Evolutionary conservation across 2,797 vertebrate genomes (phyloP), one percentile per base, ranked within the genome.

Genomic region (Ataeniobius toweri): DNA sequence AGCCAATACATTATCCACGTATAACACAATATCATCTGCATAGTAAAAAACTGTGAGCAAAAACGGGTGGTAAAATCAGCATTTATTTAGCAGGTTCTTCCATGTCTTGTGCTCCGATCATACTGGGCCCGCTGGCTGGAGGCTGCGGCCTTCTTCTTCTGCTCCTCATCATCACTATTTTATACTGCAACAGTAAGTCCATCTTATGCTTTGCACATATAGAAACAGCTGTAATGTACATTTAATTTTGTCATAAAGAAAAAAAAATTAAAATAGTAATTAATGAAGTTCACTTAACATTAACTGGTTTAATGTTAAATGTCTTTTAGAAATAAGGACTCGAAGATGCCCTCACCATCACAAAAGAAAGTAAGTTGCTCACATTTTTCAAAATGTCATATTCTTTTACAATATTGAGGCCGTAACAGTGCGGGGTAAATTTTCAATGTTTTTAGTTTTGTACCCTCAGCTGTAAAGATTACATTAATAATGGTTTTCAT

Each of bases 311-410:
- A 9, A 48, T 69, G 46, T 16, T n/a, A 13, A 46, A 44, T 69
- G 67, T 48, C 6, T 36, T 86, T 28, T 48, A 96, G 95, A 75
- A 28, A 79, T 92, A 12, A 90, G 95, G 80, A 96, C 95, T 55
- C 88, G 92, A 58, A 89, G 94, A 76, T 96, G 95, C 80, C 95
- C 95, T 1, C 95, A 96, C 78, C 95, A 96, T 91, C 63, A 95
- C 88, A 96, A 93, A 81, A 93, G 88, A 91, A 92, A 90, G 95
- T 96, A 88, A 89, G 92, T 89, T 22, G 6, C 67, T 74, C 68
- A 9, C 44, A 50, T 22, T 46, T 18, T 51, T 55, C 9, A 26
- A 22, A 16, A 48, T 46, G 2, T 69, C 8, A 3, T 69, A 1
- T 69, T 69, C 1, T 46, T n/a, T 48, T 69, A 46, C 5, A 8